Conservation (phyloP, 2,888 invertebrate species). For the Agriopis aurantiaria region DNA sequence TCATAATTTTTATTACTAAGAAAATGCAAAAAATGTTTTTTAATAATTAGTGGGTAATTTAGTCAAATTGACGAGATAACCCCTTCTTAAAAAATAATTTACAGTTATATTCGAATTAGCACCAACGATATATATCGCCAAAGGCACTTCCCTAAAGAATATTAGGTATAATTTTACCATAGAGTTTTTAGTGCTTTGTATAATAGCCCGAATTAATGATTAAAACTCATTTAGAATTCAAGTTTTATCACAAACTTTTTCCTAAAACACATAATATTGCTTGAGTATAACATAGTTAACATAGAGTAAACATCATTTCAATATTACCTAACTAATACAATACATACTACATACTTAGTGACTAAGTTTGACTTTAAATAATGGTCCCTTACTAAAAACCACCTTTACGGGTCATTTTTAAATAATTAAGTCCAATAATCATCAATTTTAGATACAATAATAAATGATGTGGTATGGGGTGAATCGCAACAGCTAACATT, state of each 20-base stretch:
- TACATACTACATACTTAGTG: constrained; percentile 16
- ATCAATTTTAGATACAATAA: neutral
- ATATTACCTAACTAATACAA: constrained; percentile 14
- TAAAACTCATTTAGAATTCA: neutral
- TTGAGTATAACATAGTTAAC: constrained; percentile 8
- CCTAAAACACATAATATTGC: constrained; percentile 5
- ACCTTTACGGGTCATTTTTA: constrained; percentile 8
- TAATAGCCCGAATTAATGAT: neutral
- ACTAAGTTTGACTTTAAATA: constrained; percentile 21
- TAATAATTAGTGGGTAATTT: neutral
- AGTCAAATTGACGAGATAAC: constrained; percentile 24
- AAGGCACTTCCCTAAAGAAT: constrained; percentile 23
- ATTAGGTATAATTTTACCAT: neutral
- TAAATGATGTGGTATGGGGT: neutral
- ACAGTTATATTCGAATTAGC: constrained; percentile 42
- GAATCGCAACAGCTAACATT: neutral
- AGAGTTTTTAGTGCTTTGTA: neutral
- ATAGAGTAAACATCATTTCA: neutral
- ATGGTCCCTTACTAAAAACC: constrained; percentile 12
- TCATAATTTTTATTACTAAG: constrained; percentile 36
- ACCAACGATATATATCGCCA: constrained; percentile 39
- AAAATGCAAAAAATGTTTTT: constrained; percentile 36
- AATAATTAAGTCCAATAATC: constrained; percentile 9
- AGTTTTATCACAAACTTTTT: constrained; percentile 14
- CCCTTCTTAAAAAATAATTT: constrained; percentile 14